Conservation (phyloP, 2,113 vertebrate genomes). For the Caranx ignobilis region DNA sequence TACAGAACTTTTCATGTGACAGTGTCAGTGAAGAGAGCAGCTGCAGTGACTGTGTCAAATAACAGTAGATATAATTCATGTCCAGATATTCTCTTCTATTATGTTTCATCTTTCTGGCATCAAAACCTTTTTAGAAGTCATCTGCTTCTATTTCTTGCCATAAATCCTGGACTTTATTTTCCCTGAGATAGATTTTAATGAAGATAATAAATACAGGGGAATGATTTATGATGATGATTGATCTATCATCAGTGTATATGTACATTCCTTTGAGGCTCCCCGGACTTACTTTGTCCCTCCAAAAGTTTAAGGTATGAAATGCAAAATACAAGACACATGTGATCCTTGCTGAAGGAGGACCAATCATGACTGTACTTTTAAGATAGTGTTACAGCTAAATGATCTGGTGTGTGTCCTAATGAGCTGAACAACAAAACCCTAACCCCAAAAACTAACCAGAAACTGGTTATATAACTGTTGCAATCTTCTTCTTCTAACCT, state of each 20-base stretch:
- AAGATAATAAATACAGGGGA: neutral
- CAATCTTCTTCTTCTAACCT: no score
- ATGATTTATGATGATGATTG: neutral
- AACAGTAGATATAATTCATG: neutral
- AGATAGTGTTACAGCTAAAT: neutral
- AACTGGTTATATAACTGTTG: no score
- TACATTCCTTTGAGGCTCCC: neutral
- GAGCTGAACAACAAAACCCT: neutral
- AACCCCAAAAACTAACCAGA: no score
- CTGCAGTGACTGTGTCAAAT: neutral
- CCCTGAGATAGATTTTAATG: neutral
- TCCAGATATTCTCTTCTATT: neutral
- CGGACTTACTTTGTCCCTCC: neutral
- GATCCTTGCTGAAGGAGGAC: neutral
- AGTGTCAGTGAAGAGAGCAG: no score
- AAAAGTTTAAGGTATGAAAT: slow-evolving; percentile 4
- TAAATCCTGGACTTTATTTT: neutral
- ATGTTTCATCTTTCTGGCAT: neutral
- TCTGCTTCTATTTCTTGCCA: neutral
- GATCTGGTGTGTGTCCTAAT: neutral
- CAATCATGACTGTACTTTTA: neutral
- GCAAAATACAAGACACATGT: slow-evolving; percentile 7
- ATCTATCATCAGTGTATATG: neutral
- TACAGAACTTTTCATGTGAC: neutral
- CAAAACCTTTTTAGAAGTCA: neutral